These are phyloP conservation scores for Rhimphoctona megacephalus DNA, from an alignment of 2,888 invertebrate species.

Conservation along the genomic window DNA sequence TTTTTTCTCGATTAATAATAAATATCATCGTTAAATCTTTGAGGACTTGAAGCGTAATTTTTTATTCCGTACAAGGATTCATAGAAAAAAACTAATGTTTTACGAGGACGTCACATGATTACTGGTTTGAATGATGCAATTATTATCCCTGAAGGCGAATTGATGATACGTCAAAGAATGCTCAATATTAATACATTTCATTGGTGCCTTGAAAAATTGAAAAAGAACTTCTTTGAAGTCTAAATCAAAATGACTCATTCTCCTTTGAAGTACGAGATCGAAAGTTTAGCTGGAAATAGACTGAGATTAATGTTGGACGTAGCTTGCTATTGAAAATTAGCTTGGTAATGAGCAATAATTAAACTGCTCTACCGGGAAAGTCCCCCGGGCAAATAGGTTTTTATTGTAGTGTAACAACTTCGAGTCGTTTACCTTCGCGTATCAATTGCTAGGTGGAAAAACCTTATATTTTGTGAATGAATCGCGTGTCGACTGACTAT, in stretches of 20 bases:
- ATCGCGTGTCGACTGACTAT: not conserved
- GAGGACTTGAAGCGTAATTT: not conserved
- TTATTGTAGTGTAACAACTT: not conserved
- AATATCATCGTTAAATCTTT: not conserved
- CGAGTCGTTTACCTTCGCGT: conserved; percentile 36
- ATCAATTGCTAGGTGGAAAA: not conserved
- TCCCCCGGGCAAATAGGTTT: conserved; percentile 25
- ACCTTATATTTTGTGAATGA: conserved; percentile 6
- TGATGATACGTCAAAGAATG: conserved; percentile 35
- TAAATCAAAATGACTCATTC: conserved; percentile 27
- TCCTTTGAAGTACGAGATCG: conserved; percentile 4
- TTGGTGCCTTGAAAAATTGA: conserved; percentile 12
- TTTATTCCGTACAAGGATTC: not conserved
- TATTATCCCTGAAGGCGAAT: conserved; percentile 47
- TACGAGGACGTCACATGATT: conserved; percentile 38
- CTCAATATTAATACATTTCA: conserved; percentile 6
- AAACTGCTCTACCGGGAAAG: conserved; percentile 44
- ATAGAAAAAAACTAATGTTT: conserved; percentile 32
- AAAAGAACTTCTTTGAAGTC: conserved; percentile 25
- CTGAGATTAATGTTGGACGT: conserved; percentile 16
- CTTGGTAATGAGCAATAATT: conserved; percentile 58
- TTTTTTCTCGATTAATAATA: not conserved
- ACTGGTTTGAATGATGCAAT: conserved; percentile 39
- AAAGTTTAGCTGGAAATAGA: conserved; percentile 18
- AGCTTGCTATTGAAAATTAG: conserved; percentile 39